These are phyloP conservation scores for Xyrichtys novacula DNA, from an alignment of 2,797 vertebrate genomes.

Conservation along the genomic window DNA sequence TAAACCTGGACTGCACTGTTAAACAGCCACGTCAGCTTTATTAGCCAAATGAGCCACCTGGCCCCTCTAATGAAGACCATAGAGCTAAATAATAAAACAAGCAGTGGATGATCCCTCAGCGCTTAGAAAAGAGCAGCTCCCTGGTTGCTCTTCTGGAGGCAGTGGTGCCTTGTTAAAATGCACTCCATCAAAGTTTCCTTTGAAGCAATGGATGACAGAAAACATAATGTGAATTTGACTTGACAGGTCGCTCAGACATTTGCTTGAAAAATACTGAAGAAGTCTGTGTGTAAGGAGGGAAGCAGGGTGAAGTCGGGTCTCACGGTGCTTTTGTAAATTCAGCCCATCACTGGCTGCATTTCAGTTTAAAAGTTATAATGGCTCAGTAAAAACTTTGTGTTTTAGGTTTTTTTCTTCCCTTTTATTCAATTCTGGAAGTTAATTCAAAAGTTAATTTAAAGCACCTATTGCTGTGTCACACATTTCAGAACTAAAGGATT, in stretches of 20 bases:
- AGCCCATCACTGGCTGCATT: slow-evolving; percentile 13
- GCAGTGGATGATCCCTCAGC: slow-evolving; percentile 47
- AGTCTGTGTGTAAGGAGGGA: slow-evolving; percentile 35
- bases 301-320: slow-evolving; percentile 54
- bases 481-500: slow-evolving; percentile 32
- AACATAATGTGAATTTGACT: slow-evolving; percentile 72
- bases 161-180: slow-evolving; percentile 74
- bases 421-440: slow-evolving; percentile 21
- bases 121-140: slow-evolving; percentile 55
- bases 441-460: slow-evolving; percentile 34
- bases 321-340: slow-evolving; percentile 33
- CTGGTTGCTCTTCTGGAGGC: slow-evolving; percentile 53
- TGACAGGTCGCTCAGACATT: slow-evolving; percentile 60
- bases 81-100: slow-evolving; percentile 46
- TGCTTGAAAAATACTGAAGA: slow-evolving; percentile 52
- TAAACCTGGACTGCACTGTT: not conserved
- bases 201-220: slow-evolving; percentile 76
- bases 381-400: slow-evolving; percentile 10
- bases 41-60: slow-evolving; percentile 50
- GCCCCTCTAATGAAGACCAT: slow-evolving; percentile 35
- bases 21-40: slow-evolving; percentile 5
- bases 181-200: slow-evolving; percentile 77
- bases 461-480: slow-evolving; percentile 19
- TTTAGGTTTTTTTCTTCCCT: slow-evolving; percentile 18
- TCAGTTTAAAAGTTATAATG: slow-evolving; percentile 40